Evolutionary conservation across 1,140 invertebrate genomes (phyloP), one percentile per base, ranked within the genome.

Genomic region (Littorina saxatilis): DNA sequence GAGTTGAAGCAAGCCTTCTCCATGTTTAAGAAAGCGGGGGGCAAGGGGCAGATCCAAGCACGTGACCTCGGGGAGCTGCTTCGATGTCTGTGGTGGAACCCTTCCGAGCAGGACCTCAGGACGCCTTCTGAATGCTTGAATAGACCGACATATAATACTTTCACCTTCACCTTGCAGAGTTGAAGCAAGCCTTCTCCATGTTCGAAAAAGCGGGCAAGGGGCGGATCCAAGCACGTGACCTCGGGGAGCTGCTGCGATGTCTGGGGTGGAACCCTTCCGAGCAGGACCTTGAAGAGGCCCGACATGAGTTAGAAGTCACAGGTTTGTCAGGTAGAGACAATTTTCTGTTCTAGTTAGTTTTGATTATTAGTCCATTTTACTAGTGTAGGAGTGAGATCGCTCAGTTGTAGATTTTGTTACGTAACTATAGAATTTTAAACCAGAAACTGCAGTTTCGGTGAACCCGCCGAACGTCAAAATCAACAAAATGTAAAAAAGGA

Each of bases 191-290:
- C 0, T 90, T 89, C 73, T 80, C 85, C 61, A 84, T 89, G 84
- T 90, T 90, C 68, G 87, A 88, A 52, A 84, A 85, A 40, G 81
- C 84, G 11, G 83, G 88, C 40, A 88, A 89, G 68, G 89, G 88
- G 0, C 82, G 81, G 43, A 90, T 90, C 55, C 84, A 84, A 13
- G 85, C 82, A 9, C 66, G 84, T 66, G 89, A 90, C 61, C 61
- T 90, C 7, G 88, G 87, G 13, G 83, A 83, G 35, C 73, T 90
- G 70, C 80, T 90, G 20, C 73, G 88, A 0, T 88, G 85, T 35
- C 80, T 90, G 23, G 89, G 89, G 0, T 84, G 86, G 84, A 90
- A 90, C 79, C 89, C 89, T 1, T 88, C 89, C 50, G 87, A 90
- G 61, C 81, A 83, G 61, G 89, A 90, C 43, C 74, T 90, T 29